These are phyloP conservation scores for Noctua fimbriata DNA, from an alignment of 2,888 invertebrate species.

Conservation along the genomic window DNA sequence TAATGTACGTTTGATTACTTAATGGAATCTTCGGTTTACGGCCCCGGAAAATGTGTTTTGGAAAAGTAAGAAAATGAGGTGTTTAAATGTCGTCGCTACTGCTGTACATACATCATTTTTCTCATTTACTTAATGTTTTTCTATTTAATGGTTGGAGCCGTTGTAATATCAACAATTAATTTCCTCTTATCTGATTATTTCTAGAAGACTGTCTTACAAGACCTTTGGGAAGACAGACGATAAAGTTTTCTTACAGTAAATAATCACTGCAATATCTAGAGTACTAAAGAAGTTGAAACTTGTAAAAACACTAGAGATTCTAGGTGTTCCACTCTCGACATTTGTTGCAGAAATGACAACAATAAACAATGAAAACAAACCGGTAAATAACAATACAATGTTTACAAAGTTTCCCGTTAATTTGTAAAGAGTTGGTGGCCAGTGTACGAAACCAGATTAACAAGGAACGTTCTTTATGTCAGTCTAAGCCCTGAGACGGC, in stretches of 20 bases:
- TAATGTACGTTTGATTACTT: constrained; percentile 46
- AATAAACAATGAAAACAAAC: constrained; percentile 20
- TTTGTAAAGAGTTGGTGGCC: constrained; percentile 51
- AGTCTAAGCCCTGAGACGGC: constrained; percentile 50
- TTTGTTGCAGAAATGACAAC: constrained; percentile 18
- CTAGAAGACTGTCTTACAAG: not conserved
- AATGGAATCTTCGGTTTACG: constrained; percentile 42
- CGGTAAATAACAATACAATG: constrained; percentile 29
- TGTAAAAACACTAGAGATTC: not conserved
- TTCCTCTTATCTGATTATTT: not conserved
- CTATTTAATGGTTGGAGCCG: not conserved
- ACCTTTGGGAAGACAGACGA: not conserved
- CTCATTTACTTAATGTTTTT: constrained; percentile 36
- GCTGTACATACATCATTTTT: constrained; percentile 6
- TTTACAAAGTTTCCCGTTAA: constrained; percentile 24
- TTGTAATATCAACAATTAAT: constrained; percentile 11
- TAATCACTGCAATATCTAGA: not conserved
- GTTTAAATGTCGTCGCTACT: constrained; percentile 5
- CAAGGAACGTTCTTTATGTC: constrained; percentile 54
- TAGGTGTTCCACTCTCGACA: not conserved
- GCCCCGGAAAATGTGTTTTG: constrained; percentile 33
- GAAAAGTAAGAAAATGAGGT: constrained; percentile 36
- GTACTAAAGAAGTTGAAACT: not conserved
- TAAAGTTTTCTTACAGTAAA: not conserved
- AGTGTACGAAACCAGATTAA: constrained; percentile 57